Base-by-base conservation (phyloP, 2,797 vertebrate genomes). In the Otolemur crassicaudatus region DNA sequence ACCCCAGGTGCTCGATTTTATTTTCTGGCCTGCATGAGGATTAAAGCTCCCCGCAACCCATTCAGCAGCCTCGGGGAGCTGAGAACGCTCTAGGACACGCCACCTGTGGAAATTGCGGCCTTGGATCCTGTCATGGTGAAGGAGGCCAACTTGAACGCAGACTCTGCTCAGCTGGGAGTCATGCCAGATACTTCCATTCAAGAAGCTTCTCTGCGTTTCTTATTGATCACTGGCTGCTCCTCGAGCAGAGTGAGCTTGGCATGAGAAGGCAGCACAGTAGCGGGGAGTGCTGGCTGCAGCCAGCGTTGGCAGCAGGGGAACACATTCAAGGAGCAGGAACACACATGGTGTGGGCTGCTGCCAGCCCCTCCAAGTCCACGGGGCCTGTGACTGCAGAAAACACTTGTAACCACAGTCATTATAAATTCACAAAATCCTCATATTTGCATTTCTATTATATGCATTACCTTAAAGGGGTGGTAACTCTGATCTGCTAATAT, bases 81-180 rank as follows among this genome's bases (percentile, higher is more conserved):
- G 99, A 99, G 98, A 99, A 99, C 97, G 99, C 99, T 37, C 98
- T 99, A 98, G 99, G 99, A 93, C 98, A 99, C 90, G 98, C 98
- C 5, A 99, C 99, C 97, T 99, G 99, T 98, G 99, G 99, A 98
- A 99, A 99, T 98, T 99, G 99, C 98, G 99, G 99, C 99, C 98
- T 99, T 97, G 99, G 99, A 76, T 99, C 99, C 94, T 99, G 98
- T 98, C 99, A 99, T 96, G 99, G 99, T 97, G 98, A 99, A 97
- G 99, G 99, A 98, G 99, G 99, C 85, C 99, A 99, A 97, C 98
- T 99, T 97, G 99, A 99, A 98, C 99, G 99, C 89, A 99, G 99
- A 98, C 98, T 98, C 95, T 99, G 99, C 96, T 99, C 99, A 3
- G 98, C 99, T 91, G 99, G 99, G 91, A 99, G 98, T 34, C 99